Conservation (phyloP, 2,888 invertebrate species). For the Meliscaeva auricollis region DNA sequence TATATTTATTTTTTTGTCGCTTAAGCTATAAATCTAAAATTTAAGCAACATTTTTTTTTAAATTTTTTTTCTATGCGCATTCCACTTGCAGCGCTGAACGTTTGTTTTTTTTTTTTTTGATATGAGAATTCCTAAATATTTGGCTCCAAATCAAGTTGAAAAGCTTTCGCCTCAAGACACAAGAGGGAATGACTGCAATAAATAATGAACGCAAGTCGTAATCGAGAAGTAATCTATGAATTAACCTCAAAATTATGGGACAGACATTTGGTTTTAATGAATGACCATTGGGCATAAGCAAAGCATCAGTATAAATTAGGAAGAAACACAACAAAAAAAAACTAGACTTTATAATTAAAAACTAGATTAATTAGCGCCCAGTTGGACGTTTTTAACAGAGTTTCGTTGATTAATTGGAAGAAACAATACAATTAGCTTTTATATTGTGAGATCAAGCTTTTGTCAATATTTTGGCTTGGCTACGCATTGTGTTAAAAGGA, state of each 20-base stretch:
- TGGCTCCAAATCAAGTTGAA: conserved; percentile 27
- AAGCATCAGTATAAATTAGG: background rate
- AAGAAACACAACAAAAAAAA: background rate
- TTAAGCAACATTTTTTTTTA: background rate
- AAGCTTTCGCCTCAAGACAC: conserved; percentile 40
- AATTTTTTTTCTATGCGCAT: conserved; percentile 49
- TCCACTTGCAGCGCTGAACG: conserved; percentile 64
- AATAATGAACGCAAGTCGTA: conserved; percentile 56
- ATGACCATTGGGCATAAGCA: conserved; percentile 7
- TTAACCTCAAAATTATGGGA: conserved; percentile 62
- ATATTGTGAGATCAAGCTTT: too few species aligned
- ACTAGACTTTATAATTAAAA: background rate
- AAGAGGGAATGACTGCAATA: conserved; percentile 41
- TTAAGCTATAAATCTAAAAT: conserved; percentile 32
- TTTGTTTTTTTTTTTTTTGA: background rate
- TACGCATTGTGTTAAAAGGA: too few species aligned
- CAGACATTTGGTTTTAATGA: conserved; percentile 59
- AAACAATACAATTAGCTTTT: background rate
- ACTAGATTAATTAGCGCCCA: conserved; percentile 5
- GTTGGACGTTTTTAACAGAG: conserved; percentile 5
- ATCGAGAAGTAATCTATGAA: conserved; percentile 61
- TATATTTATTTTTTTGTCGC: background rate
- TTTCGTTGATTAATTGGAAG: background rate
- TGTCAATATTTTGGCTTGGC: too few species aligned
- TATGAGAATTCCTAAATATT: conserved; percentile 20